Base-by-base conservation (phyloP, 2,797 vertebrate species). In the Gymnodraco acuticeps region DNA sequence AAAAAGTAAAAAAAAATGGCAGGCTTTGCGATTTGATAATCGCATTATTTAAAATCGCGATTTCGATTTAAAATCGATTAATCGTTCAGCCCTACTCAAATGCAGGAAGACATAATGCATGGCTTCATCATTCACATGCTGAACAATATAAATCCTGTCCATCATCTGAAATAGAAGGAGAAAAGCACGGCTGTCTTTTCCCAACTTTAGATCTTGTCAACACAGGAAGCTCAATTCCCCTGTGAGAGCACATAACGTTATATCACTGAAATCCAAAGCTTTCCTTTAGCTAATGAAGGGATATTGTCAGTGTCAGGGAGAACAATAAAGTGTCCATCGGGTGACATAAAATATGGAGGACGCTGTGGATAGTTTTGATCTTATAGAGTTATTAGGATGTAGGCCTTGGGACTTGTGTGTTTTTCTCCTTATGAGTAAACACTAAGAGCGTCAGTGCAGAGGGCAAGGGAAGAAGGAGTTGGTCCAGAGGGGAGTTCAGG, bases 141-240 rank as follows among this genome's bases (percentile, higher is more conserved):
- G n/a, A 38, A 74, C 50, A 77, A 66, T 6, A 56, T 47, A 41
- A 19, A 60, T 80, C 23, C 50, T 58, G 52, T 70, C 59, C 52
- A 48, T 59, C 47, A 10, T 43, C 48, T 75, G 53, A 54, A 48
- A 53, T 3, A 5, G 45, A 31, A 73, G 27, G 27, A 31, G 46
- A 19, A 78, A 77, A 53, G 10, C 51, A 27, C 33, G 17, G 27
- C 67, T 82, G 82, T 77, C 54, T 87, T 79, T 80, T 68, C 78
- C 71, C 59, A 82, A 63, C 77, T 84, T 83, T 71, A 67, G 74
- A 75, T 86, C 70, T 68, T 70, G 59, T 92, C 83, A 89, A 89
- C 90, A 92, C 92, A 93, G 94, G 94, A 95, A 95, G 68, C 78
- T 51, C 13, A 71, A 80, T 67, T 89, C 90, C 87, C 93, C 56